These are phyloP conservation scores for Drosophila histrio DNA, from an alignment of 2,888 invertebrate genomes.

Conservation along the genomic window DNA sequence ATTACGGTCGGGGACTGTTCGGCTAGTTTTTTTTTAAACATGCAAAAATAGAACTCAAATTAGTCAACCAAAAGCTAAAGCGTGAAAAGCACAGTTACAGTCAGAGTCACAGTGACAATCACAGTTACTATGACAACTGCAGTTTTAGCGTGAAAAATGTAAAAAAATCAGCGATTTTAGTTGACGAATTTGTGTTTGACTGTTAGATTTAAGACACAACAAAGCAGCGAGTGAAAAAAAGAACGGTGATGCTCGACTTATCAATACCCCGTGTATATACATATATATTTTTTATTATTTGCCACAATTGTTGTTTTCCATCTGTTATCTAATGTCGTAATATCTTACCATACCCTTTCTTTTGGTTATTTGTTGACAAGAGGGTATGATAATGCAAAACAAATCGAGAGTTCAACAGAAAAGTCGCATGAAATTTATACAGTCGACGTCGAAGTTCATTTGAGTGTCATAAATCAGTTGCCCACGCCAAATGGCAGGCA, in stretches of 20 bases:
- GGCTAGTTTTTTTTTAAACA: no score
- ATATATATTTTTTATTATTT: background rate
- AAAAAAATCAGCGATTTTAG: slow-evolving; percentile 37
- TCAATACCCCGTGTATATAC: background rate
- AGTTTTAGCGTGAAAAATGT: slow-evolving; percentile 35
- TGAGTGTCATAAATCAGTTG: slow-evolving; percentile 72
- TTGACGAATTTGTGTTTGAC: slow-evolving; percentile 55
- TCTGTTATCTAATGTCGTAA: background rate
- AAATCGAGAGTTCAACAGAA: slow-evolving; percentile 49
- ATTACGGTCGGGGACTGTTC: no score
- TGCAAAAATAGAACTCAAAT: background rate
- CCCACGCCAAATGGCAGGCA: slow-evolving; percentile 33
- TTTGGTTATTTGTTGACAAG: background rate
- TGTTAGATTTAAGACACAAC: slow-evolving; percentile 49
- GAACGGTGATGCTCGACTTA: background rate
- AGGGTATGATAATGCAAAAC: slow-evolving; percentile 39
- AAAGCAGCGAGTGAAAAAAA: slow-evolving; percentile 14
- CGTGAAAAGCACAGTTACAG: background rate
- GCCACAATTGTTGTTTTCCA: background rate
- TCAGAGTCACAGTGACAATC: slow-evolving; percentile 1
- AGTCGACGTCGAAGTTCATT: slow-evolving; percentile 72
- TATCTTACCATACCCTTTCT: background rate
- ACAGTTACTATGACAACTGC: slow-evolving; percentile 8
- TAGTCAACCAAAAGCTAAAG: background rate
- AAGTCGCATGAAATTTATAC: slow-evolving; percentile 64